Evolutionary conservation across 2,113 vertebrate species (phyloP).

Genomic region (Polyodon spathula): DNA sequence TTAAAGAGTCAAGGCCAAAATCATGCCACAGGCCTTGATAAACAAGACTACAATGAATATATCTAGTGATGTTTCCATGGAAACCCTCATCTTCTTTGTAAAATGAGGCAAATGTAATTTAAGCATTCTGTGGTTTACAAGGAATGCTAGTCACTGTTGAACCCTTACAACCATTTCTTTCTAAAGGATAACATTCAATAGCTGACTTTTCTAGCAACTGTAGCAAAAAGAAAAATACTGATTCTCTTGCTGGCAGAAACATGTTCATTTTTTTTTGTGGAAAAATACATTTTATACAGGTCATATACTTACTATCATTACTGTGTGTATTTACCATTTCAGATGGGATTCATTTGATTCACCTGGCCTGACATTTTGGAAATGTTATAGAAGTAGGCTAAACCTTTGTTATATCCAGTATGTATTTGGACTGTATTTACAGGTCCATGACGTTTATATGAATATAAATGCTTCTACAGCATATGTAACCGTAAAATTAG

Average conservation of each 20-base stretch:
- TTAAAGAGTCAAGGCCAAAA: background rate
- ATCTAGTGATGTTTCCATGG: constrained; percentile 52
- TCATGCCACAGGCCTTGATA: constrained; percentile 12
- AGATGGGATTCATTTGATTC: too few species aligned
- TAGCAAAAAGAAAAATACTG: background rate
- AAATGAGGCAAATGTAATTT: constrained; percentile 48
- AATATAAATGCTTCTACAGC: too few species aligned
- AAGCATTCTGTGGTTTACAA: constrained; percentile 39
- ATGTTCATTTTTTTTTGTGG: too few species aligned
- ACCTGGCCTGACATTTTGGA: too few species aligned
- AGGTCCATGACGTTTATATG: too few species aligned
- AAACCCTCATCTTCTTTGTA: constrained; percentile 43
- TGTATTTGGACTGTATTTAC: too few species aligned
- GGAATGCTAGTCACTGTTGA: constrained; percentile 15
- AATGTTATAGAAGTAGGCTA: too few species aligned
- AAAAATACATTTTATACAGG: too few species aligned
- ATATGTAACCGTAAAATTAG: too few species aligned
- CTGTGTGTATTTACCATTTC: too few species aligned
- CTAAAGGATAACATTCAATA: constrained; percentile 1
- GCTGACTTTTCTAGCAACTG: background rate
- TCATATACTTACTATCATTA: too few species aligned
- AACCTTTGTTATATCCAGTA: too few species aligned
- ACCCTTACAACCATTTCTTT: constrained; percentile 14
- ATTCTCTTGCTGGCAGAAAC: background rate
- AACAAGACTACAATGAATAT: constrained; percentile 36